Evolutionary conservation across 2,888 invertebrate genomes (phyloP).

Genomic region (Eilema depressum): DNA sequence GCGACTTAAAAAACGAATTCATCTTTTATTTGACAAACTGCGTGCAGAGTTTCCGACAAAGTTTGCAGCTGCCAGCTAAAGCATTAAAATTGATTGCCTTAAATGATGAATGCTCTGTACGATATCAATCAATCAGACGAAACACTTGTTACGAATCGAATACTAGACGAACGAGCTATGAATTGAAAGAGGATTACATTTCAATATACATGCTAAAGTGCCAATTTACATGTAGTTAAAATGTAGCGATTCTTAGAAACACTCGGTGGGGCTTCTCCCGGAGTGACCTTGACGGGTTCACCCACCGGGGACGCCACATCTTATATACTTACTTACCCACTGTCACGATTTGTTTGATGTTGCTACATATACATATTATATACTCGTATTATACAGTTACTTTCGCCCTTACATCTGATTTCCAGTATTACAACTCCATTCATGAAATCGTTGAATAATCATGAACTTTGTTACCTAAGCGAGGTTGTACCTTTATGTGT

Average conservation of each 20-base stretch:
- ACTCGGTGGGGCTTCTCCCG: conserved; percentile 69
- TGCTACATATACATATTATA: conserved; percentile 46
- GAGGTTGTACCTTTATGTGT: conserved; percentile 15
- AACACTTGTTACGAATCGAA: conserved; percentile 21
- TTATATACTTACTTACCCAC: conserved; percentile 65
- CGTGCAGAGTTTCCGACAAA: conserved; percentile 28
- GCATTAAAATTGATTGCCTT: conserved; percentile 34
- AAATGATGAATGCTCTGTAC: conserved; percentile 38
- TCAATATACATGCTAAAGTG: conserved; percentile 37
- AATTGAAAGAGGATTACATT: conserved; percentile 25
- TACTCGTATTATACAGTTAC: conserved; percentile 33
- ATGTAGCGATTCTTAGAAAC: conserved; percentile 67
- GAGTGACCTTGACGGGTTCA: conserved; percentile 73
- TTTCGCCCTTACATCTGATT: conserved; percentile 49
- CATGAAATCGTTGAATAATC: conserved; percentile 50
- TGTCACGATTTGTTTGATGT: conserved; percentile 61
- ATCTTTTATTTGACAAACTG: conserved; percentile 27
- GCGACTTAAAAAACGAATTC: conserved; percentile 34
- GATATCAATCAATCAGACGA: conserved; percentile 34
- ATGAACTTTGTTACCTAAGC: conserved; percentile 37
- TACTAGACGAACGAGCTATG: conserved; percentile 25
- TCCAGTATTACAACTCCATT: conserved; percentile 52
- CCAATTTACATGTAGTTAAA: conserved; percentile 48
- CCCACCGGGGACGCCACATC: conserved; percentile 69
- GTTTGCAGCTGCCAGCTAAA: conserved; percentile 27